Evolutionary conservation across 1,140 invertebrate species (phyloP), one percentile per base, ranked within the genome.

Genomic region (Aphelenchoides avenae): DNA sequence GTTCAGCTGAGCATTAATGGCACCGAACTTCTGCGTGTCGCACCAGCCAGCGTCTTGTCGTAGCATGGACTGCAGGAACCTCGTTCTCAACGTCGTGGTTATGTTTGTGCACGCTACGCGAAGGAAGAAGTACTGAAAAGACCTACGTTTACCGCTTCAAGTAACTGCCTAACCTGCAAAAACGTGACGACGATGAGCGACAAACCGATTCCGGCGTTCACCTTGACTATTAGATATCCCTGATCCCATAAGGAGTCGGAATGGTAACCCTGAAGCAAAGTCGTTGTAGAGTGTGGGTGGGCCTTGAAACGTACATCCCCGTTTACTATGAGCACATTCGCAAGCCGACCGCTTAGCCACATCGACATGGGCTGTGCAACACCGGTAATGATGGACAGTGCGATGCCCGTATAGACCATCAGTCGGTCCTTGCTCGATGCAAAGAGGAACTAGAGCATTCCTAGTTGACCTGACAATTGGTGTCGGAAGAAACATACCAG

Each of bases 41-140:
- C 88, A 91, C 89, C 89, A 93, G 20, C 84, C 80, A 70, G 91
- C 87, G 68, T 92, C 88, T 78, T 91, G 89, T 18, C 86, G 82
- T 3, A 93, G 78, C 1, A 89, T 84, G 5, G 87, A 82, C 63
- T 83, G 78, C n/a, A 89, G 78, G 73, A 87, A 89, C 61, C 81
- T 78, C 61, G 81, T 82, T 39, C 86, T 84, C 22, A 89, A 83
- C 71, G 84, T 81, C 34, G 82, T 81, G 30, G 87, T 84, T 80
- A 89, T 85, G 34, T 76, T 52, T 44, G 77, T 77, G 5, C 78
- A 74, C 0, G 77, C 69, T 1, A 61, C 57, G 53, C 70, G 67
- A 75, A 78, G 79, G 39, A 66, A 70, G 5, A 64, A 43, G 9
- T 79, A n/a, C n/a, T n/a, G n/a, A n/a, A n/a, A n/a, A n/a, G n/a